Evolutionary conservation across 2,888 invertebrate genomes (phyloP).

Genomic region (Melanostoma mellinum): DNA sequence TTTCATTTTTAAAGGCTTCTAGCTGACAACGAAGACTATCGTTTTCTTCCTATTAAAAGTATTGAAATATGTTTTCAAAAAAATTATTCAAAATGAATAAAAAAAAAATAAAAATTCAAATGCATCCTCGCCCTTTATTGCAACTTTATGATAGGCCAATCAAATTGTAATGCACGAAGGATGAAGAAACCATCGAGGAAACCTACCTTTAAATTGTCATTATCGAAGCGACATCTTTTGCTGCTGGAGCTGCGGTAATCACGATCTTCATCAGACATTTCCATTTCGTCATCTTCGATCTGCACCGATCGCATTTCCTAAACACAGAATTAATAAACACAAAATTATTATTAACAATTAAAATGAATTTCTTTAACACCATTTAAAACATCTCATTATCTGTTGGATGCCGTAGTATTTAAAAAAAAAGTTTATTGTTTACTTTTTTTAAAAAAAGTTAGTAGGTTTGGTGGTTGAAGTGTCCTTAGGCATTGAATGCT

Average conservation of each 20-base stretch:
- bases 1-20: constrained; percentile 97
- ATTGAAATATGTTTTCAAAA: neutral
- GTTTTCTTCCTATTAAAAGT: constrained; percentile 88
- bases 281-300: constrained; percentile 92
- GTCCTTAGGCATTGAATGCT: constrained; percentile 15
- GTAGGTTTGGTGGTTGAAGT: constrained; percentile 36
- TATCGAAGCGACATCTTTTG: constrained; percentile 81
- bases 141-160: too few relatives aligned
- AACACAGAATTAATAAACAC: constrained; percentile 52
- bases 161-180: too few relatives aligned
- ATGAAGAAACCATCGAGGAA: too few relatives aligned
- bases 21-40: constrained; percentile 94
- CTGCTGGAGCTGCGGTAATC: constrained; percentile 81
- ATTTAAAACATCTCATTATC: constrained; percentile 5
- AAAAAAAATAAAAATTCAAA: neutral
- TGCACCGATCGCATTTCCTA: constrained; percentile 81
- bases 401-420: neutral
- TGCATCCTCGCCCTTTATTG: too few relatives aligned
- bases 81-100: neutral
- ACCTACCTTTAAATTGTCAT: constrained; percentile 80
- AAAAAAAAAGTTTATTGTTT: constrained; percentile 3
- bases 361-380: constrained; percentile 5
- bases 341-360: constrained; percentile 35
- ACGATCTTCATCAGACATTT: constrained; percentile 90
- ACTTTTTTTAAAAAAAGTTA: constrained; percentile 4